These are phyloP conservation scores for Chrysomela aeneicollis DNA, from an alignment of 2,888 invertebrate genomes.

Conservation along the genomic window DNA sequence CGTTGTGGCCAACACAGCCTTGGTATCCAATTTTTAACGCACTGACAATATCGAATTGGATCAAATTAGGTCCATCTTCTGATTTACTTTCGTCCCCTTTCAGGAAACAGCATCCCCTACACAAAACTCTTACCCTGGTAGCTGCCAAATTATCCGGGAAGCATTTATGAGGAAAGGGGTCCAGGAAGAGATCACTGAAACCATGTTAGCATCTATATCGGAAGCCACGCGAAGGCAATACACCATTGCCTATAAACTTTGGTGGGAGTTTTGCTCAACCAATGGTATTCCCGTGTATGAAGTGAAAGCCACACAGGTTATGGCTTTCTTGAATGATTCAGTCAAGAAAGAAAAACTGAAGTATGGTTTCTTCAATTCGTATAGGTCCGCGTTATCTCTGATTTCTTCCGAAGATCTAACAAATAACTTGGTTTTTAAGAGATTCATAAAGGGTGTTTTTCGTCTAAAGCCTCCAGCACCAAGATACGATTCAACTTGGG, in stretches of 20 bases:
- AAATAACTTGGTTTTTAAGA: slow-evolving; percentile 2
- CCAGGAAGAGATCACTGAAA: slow-evolving; percentile 21
- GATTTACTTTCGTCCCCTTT: slow-evolving; percentile 31
- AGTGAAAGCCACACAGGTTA: neutral
- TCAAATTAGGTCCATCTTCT: slow-evolving; percentile 29
- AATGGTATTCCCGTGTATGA: slow-evolving; percentile 1
- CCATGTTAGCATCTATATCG: slow-evolving; percentile 12
- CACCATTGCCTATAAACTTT: slow-evolving; percentile 18
- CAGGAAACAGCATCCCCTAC: slow-evolving; percentile 16
- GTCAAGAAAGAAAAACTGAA: neutral
- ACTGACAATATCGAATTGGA: neutral
- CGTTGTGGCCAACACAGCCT: slow-evolving; percentile 13
- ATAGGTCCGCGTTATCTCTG: slow-evolving; percentile 26
- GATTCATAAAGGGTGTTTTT: slow-evolving; percentile 37
- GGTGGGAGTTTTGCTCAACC: slow-evolving; percentile 22
- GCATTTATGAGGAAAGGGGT: slow-evolving; percentile 14
- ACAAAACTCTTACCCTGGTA: slow-evolving; percentile 36
- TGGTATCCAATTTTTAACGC: slow-evolving; percentile 16
- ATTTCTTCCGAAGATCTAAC: slow-evolving; percentile 5
- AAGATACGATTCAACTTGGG: slow-evolving; percentile 39
- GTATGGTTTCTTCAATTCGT: slow-evolving; percentile 23
- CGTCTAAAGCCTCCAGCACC: slow-evolving; percentile 36
- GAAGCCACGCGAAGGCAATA: slow-evolving; percentile 26
- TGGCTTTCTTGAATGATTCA: slow-evolving; percentile 22
- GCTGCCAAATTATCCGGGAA: slow-evolving; percentile 29